Conservation (phyloP, 2,113 vertebrate species). For the Myotis davidii region DNA sequence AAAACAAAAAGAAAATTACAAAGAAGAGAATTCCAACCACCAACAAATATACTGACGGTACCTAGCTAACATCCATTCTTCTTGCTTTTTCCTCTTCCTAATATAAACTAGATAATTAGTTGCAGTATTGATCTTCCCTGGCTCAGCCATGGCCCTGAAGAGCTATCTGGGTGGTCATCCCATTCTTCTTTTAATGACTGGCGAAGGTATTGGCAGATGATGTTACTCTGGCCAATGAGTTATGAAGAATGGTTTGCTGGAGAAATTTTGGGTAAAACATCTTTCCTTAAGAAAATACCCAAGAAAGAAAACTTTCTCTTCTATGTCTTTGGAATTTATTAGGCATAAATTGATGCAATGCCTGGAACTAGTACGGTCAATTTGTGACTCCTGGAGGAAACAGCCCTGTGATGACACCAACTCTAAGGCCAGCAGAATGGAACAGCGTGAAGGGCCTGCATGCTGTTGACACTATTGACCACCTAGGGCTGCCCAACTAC, state of each 20-base stretch:
- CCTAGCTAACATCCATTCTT: not conserved
- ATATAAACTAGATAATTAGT: not conserved
- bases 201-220: not conserved
- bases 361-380: not conserved
- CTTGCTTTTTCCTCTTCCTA: not conserved
- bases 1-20: not conserved
- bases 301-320: not conserved
- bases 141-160: not conserved
- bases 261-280: not conserved
- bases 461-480: not conserved
- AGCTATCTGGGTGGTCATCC: not conserved
- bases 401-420: not conserved
- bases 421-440: not conserved
- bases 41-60: not conserved
- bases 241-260: not conserved
- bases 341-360: not conserved
- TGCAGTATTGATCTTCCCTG: too few relatives aligned
- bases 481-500: not conserved
- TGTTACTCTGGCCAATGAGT: not conserved
- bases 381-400: not conserved
- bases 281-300: not conserved
- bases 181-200: not conserved
- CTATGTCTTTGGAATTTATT: not conserved
- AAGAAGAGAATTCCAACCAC: not conserved
- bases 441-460: accelerated